A percentile compares a stretch with the other conserved stretches of the same genome.
These are phyloP conservation scores for Nomada hirtipes DNA, from an alignment of 2,888 invertebrate species.

Conservation along the genomic window DNA sequence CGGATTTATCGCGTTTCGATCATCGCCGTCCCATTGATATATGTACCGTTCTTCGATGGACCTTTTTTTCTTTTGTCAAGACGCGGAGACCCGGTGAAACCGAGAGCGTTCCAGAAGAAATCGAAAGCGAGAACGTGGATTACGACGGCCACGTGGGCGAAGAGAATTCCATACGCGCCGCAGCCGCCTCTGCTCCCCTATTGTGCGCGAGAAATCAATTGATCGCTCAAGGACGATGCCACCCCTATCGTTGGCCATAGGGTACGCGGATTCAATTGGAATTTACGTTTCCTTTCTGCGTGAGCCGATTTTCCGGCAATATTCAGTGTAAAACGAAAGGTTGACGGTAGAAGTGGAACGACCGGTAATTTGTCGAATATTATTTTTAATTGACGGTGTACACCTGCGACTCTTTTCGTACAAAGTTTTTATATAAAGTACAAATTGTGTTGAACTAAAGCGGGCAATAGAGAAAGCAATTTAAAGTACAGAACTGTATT, in stretches of 20 bases:
- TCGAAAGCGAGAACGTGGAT: slow-evolving; percentile 47
- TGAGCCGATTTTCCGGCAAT: too few species aligned
- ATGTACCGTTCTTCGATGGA: slow-evolving; percentile 40
- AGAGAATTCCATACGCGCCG: slow-evolving; percentile 14
- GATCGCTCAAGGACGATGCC: slow-evolving; percentile 7
- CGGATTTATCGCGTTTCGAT: slow-evolving; percentile 70
- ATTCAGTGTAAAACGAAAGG: too few species aligned
- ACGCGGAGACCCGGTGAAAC: slow-evolving; percentile 35
- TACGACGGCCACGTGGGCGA: slow-evolving; percentile 27
- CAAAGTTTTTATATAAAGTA: too few species aligned
- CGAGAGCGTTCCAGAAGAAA: slow-evolving; percentile 52
- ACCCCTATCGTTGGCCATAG: background rate
- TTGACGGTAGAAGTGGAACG: too few species aligned
- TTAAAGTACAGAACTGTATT: too few species aligned
- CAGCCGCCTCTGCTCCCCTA: background rate
- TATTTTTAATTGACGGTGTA: too few species aligned
- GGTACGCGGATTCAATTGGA: background rate
- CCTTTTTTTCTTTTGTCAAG: background rate
- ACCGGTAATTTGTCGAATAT: too few species aligned
- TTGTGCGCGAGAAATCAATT: slow-evolving; percentile 23
- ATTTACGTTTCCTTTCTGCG: background rate
- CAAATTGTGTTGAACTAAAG: too few species aligned
- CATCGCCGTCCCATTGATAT: slow-evolving; percentile 59
- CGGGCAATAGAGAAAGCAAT: too few species aligned
- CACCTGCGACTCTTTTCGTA: too few species aligned